Conservation (phyloP, 2,888 invertebrate species). For the Palloptera scutellata region DNA sequence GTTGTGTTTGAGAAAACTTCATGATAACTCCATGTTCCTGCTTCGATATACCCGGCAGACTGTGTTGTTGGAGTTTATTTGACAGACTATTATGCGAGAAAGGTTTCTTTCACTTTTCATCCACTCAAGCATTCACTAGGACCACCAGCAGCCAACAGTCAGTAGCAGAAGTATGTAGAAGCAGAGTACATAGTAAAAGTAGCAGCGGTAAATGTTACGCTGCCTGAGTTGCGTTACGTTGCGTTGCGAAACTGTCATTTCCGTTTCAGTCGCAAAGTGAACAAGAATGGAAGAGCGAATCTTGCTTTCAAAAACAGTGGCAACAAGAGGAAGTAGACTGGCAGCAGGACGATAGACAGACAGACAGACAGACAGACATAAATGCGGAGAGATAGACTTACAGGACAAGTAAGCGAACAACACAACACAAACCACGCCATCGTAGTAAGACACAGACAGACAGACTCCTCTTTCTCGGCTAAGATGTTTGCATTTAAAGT, state of each 20-base stretch:
- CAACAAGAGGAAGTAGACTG: slow-evolving; percentile 1
- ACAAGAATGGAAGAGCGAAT: slow-evolving; percentile 9
- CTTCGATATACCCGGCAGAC: background rate
- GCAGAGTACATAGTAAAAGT: background rate
- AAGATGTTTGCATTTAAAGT: slow-evolving; percentile 41
- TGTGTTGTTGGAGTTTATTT: slow-evolving; percentile 40
- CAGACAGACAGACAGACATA: slow-evolving; percentile 28
- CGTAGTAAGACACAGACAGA: too few species aligned
- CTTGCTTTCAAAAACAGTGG: slow-evolving; percentile 10
- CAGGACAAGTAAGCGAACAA: slow-evolving; percentile 20
- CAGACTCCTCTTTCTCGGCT: background rate
- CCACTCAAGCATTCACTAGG: slow-evolving; percentile 8
- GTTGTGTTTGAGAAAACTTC: background rate
- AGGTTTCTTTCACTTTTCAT: slow-evolving; percentile 60
- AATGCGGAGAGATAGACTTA: slow-evolving; percentile 21
- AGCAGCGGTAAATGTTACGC: slow-evolving; percentile 33
- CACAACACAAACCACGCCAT: slow-evolving; percentile 2
- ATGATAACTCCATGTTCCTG: background rate
- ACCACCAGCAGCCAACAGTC: slow-evolving; percentile 19
- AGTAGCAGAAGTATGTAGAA: background rate
- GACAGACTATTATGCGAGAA: slow-evolving; percentile 60
- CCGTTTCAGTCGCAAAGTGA: slow-evolving; percentile 55
- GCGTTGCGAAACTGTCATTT: slow-evolving; percentile 60
- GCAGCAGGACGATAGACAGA: slow-evolving; percentile 8
- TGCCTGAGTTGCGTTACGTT: slow-evolving; percentile 29